A percentile compares a stretch with the other conserved stretches of the same genome.
Conservation (phyloP, 1,140 invertebrate species). For the Zaprionus taronus region DNA sequence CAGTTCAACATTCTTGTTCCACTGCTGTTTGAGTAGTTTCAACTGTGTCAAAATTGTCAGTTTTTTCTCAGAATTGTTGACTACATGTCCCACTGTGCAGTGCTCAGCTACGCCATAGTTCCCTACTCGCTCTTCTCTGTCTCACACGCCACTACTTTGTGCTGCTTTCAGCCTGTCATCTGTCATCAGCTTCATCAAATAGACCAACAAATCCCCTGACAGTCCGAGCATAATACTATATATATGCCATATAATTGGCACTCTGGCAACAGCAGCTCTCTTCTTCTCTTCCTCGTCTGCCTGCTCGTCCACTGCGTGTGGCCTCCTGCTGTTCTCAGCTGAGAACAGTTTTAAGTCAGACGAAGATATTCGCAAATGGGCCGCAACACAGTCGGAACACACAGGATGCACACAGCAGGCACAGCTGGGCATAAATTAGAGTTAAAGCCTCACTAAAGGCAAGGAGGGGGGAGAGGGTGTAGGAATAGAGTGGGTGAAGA, state of each 20-base stretch:
- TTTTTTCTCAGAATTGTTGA: too few species aligned
- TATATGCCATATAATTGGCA: slow-evolving; percentile 52
- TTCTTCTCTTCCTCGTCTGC: not conserved
- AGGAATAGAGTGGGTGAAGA: too few species aligned
- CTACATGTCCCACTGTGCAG: not conserved
- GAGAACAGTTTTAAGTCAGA: not conserved
- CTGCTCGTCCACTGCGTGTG: not conserved
- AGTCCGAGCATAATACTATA: slow-evolving; percentile 49
- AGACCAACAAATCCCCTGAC: slow-evolving; percentile 44
- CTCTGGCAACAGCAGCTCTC: not conserved
- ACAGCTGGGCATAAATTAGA: slow-evolving; percentile 60
- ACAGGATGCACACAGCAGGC: slow-evolving; percentile 13
- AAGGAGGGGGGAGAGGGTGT: not conserved
- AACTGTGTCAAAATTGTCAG: too few species aligned
- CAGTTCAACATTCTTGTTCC: too few species aligned
- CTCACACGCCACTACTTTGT: not conserved
- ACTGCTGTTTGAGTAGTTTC: too few species aligned
- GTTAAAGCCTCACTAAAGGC: slow-evolving; percentile 39
- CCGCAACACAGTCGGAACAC: slow-evolving; percentile 18
- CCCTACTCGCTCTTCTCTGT: not conserved
- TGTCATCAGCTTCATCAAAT: slow-evolving; percentile 52
- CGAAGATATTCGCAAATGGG: slow-evolving; percentile 40
- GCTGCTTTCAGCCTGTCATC: slow-evolving; percentile 33
- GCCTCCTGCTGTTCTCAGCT: not conserved
- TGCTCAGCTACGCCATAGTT: not conserved